Evolutionary conservation across 2,888 invertebrate species (phyloP), one percentile per base, ranked within the genome.

Genomic region (Elysia crispata): DNA sequence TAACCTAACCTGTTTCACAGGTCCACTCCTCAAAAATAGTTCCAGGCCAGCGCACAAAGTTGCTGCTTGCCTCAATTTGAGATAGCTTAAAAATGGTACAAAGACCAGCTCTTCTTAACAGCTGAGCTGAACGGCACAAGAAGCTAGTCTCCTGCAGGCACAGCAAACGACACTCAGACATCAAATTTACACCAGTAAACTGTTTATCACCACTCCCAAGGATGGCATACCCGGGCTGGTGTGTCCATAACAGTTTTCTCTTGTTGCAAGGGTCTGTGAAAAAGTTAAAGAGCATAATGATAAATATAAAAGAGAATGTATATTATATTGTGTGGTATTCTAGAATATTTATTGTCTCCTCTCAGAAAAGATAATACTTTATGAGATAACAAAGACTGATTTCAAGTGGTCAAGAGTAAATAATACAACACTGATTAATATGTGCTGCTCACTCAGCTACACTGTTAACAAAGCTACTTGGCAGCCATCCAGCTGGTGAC

Each of bases 211-310:
- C 66, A 11, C 81, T 30, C 1, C 83, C 79, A 11, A 82, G 31
- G 25, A 86, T 76, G 18, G 86, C 81, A 67, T 79, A 86, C 1
- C 87, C 87, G 15, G 85, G 82, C 28, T 72, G 64, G 28, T 81
- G 78, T 0, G 1, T 69, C 83, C 84, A 85, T 0, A 67, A 77
- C 25, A 85, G 57, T 1, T 85, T 84, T 60, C 82, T 81, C 41
- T 85, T 86, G 20, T 82, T 81, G 75, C 87, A 86, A n/a, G 86
- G 87, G 80, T 85, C 87, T 87, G 79, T 30, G 60, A 41, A 41
- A 41, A 6, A 41, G 41, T 6, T 6, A 41, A 41, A 41, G 41
- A n/a, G n/a, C n/a, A n/a, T n/a, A n/a, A n/a, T n/a, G n/a, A n/a
- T n/a, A n/a, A n/a, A n/a, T n/a, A n/a, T n/a, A n/a, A n/a, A n/a